These are phyloP conservation scores for Probaryconus sp. DNA, from an alignment of 1,140 invertebrate genomes.

Conservation along the genomic window DNA sequence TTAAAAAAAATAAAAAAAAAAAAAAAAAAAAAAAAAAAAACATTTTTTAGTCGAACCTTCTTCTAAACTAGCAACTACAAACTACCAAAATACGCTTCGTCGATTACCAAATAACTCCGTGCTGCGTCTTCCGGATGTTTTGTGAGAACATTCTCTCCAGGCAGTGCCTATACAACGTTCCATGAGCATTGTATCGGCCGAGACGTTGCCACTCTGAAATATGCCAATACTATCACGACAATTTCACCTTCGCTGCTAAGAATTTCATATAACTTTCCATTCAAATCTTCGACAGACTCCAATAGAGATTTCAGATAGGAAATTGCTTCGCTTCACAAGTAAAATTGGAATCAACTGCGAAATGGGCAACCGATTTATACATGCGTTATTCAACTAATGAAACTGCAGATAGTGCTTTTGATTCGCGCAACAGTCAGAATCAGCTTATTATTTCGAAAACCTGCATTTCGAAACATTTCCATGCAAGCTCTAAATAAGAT, in stretches of 20 bases:
- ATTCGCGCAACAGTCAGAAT: background rate
- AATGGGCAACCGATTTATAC: constrained; percentile 4
- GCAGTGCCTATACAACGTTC: constrained; percentile 33
- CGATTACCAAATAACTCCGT: constrained; percentile 20
- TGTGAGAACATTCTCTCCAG: constrained; percentile 30
- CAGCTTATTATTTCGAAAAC: background rate
- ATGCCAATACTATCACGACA: constrained; percentile 56
- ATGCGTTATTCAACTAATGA: constrained; percentile 14
- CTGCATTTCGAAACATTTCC: too few relatives aligned
- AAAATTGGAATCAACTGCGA: constrained; percentile 58
- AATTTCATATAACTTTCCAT: constrained; percentile 72
- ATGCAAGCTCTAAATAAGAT: too few relatives aligned
- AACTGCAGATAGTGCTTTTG: background rate
- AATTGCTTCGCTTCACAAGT: constrained; percentile 51
- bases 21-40: too few relatives aligned
- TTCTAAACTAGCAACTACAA: too few relatives aligned
- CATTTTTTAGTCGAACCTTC: constrained; percentile 32
- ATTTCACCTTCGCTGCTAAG: constrained; percentile 63
- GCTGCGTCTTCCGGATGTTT: constrained; percentile 49
- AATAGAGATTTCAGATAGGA: constrained; percentile 61
- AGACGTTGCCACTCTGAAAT: constrained; percentile 42
- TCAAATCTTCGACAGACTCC: constrained; percentile 66
- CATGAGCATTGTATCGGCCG: constrained; percentile 47
- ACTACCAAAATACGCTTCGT: too few relatives aligned
- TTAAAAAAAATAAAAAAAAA: too few relatives aligned